Conservation (phyloP, 2,888 invertebrate species). For the Steinernema hermaphroditum region DNA sequence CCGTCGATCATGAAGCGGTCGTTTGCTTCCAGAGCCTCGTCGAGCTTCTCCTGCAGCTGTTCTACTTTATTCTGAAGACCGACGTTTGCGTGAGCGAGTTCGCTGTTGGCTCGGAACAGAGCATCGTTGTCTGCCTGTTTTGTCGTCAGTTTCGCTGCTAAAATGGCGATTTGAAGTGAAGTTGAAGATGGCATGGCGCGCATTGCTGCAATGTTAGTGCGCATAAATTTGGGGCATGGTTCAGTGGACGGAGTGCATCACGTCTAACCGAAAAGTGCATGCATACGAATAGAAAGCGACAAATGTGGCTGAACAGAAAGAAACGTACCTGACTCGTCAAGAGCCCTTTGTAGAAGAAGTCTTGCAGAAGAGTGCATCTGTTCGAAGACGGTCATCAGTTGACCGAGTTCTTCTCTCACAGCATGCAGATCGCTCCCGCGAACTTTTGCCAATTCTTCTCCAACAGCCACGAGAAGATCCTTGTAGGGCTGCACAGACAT, state of each 20-base stretch:
- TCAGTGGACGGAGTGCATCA: neutral
- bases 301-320: neutral
- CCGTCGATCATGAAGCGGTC: slow-evolving; percentile 13
- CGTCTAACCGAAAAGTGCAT: slow-evolving; percentile 13
- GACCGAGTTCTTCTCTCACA: neutral
- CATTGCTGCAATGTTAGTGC: slow-evolving; percentile 21
- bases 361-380: neutral
- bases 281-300: neutral
- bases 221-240: slow-evolving; percentile 1
- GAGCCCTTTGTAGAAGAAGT: neutral
- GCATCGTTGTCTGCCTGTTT: slow-evolving; percentile 62
- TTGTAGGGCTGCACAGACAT: neutral
- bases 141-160: slow-evolving; percentile 60
- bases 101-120: slow-evolving; percentile 61
- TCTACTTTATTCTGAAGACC: slow-evolving; percentile 58
- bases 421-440: neutral
- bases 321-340: neutral
- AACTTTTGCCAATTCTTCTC: neutral
- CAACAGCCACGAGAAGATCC: neutral
- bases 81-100: slow-evolving; percentile 61
- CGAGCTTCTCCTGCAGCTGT: slow-evolving; percentile 41
- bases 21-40: slow-evolving; percentile 2
- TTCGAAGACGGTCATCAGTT: neutral
- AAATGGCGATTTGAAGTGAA: slow-evolving; percentile 55
- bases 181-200: slow-evolving; percentile 20